Evolutionary conservation across 2,888 invertebrate genomes (phyloP).

Genomic region (Orgyia antiqua): DNA sequence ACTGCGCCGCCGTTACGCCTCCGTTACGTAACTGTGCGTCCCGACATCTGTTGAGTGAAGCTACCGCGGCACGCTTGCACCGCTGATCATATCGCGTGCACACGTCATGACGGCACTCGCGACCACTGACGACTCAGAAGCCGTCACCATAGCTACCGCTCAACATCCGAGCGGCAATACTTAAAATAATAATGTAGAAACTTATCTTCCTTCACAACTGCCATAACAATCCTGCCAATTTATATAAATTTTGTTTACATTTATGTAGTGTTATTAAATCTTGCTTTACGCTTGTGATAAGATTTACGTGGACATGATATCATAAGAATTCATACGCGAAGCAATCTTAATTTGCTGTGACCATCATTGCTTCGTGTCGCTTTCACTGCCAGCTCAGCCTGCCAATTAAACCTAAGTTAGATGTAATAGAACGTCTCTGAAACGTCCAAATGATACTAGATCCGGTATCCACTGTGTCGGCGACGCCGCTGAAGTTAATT

Average conservation of each 20-base stretch:
- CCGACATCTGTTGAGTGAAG: slow-evolving; percentile 68
- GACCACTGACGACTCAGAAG: slow-evolving; percentile 31
- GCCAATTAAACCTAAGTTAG: slow-evolving; percentile 47
- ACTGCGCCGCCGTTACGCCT: slow-evolving; percentile 50
- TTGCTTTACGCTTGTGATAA: slow-evolving; percentile 52
- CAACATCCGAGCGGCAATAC: slow-evolving; percentile 44
- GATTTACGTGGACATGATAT: slow-evolving; percentile 36
- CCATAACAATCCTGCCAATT: slow-evolving; percentile 47
- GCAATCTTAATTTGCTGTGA: slow-evolving; percentile 42
- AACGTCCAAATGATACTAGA: slow-evolving; percentile 24
- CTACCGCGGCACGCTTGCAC: slow-evolving; percentile 64
- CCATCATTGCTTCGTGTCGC: slow-evolving; percentile 51
- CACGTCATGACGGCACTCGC: slow-evolving; percentile 47
- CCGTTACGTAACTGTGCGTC: slow-evolving; percentile 57
- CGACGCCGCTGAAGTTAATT: slow-evolving; percentile 28
- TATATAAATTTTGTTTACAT: slow-evolving; percentile 40
- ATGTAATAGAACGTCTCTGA: slow-evolving; percentile 29
- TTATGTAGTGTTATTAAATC: slow-evolving; percentile 38
- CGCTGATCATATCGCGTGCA: slow-evolving; percentile 57
- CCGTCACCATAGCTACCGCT: slow-evolving; percentile 43
- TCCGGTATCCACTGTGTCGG: slow-evolving; percentile 32
- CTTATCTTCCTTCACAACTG: slow-evolving; percentile 41
- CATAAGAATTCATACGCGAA: slow-evolving; percentile 19
- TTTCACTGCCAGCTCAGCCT: slow-evolving; percentile 55
- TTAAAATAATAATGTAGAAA: slow-evolving; percentile 40